phyloP scores from a whole-genome alignment of 1,140 invertebrate species.

The Sycobia sp. region DNA sequence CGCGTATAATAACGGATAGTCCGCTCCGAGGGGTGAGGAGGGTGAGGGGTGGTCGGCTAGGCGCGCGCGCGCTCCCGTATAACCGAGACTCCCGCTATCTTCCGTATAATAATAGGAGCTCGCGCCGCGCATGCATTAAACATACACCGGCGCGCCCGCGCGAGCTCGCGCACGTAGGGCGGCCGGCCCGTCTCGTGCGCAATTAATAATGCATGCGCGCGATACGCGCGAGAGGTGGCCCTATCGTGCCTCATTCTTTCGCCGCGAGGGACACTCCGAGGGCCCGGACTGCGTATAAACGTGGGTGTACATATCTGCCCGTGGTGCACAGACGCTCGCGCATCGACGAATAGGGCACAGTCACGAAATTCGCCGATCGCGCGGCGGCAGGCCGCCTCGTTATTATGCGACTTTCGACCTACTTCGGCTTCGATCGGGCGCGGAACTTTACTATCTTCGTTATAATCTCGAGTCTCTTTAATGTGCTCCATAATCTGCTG shows the following conservation, averaged over 20 bases:
- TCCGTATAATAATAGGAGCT: too few relatives aligned
- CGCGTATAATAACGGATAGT: constrained; percentile 31
- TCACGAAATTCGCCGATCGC: not conserved
- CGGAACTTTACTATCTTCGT: constrained; percentile 8
- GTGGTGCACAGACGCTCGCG: not conserved
- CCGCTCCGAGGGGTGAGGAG: not conserved
- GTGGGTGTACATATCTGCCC: not conserved
- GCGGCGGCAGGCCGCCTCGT: not conserved
- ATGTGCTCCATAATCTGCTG: too few relatives aligned
- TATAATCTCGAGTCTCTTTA: not conserved
- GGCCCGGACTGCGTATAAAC: not conserved
- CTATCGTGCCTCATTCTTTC: not conserved
- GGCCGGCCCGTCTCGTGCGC: constrained; percentile 7
- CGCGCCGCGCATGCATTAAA: constrained; percentile 8
- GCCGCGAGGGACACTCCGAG: not conserved
- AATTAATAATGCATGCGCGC: constrained; percentile 45
- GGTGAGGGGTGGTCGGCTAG: not conserved
- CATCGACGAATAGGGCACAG: not conserved
- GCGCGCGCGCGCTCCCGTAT: not conserved
- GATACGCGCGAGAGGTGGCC: not conserved
- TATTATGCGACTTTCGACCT: constrained; percentile 18
- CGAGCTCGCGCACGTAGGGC: not conserved
- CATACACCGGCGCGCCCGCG: not conserved
- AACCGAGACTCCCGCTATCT: not conserved
- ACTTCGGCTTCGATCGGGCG: not conserved